Conservation (phyloP, 2,113 vertebrate species). For the Phrynocephalus versicolor region DNA sequence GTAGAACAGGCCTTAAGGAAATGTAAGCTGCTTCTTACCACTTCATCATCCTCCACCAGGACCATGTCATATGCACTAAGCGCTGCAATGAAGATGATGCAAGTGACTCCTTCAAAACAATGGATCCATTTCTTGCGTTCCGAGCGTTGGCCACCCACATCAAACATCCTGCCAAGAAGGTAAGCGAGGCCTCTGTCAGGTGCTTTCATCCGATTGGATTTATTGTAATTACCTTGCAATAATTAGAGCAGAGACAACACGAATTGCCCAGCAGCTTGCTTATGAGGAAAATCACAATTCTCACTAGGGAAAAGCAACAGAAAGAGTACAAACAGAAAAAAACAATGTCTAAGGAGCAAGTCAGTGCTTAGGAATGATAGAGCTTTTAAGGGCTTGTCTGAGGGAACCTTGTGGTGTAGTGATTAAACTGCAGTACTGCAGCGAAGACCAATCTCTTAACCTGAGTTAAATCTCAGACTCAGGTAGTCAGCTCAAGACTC, state of each 20-base stretch:
- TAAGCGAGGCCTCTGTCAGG: neutral
- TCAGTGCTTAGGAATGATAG: neutral
- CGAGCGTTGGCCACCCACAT: slow-evolving; percentile 95
- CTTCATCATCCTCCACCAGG: slow-evolving; percentile 92
- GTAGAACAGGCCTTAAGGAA: neutral
- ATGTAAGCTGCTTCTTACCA: slow-evolving; percentile 73
- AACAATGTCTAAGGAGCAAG: neutral
- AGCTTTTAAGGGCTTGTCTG: no score
- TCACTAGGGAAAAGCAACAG: neutral
- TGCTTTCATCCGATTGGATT: neutral
- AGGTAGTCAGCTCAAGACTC: no score
- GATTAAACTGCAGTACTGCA: no score
- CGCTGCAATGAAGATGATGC: slow-evolving; percentile 97
- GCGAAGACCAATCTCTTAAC: no score
- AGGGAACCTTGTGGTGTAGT: no score
- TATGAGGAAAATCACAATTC: neutral
- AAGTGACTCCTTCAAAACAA: slow-evolving; percentile 97
- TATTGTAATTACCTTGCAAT: no score
- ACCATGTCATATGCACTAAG: slow-evolving; percentile 98
- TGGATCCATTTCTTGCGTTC: slow-evolving; percentile 99
- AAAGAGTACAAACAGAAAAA: neutral
- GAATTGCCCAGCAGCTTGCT: neutral
- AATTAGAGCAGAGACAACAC: neutral
- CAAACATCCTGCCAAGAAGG: slow-evolving; percentile 88
- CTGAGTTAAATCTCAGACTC: no score